phyloP scores from a whole-genome alignment of 1,140 invertebrate genomes.

The Drosophila kikkawai region DNA sequence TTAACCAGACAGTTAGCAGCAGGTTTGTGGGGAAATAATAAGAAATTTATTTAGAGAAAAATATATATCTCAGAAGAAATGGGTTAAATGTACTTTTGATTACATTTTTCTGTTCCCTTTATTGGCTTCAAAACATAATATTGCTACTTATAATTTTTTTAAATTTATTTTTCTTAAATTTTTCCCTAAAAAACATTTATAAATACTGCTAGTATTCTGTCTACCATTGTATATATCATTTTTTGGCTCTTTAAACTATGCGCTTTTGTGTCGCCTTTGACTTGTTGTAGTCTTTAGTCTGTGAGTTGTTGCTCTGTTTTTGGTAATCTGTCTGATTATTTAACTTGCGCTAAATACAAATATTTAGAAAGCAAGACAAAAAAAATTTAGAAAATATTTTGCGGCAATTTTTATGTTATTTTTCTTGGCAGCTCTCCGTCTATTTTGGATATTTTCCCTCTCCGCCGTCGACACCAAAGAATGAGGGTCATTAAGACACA shows the following conservation, averaged over 20 bases:
- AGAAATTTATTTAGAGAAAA: not conserved
- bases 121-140: too few species aligned
- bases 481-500: constrained; percentile 76
- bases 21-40: not conserved
- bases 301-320: constrained; percentile 65
- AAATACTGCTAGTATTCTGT: not conserved
- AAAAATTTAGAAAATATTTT: constrained; percentile 68
- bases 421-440: constrained; percentile 68
- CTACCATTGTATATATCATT: not conserved
- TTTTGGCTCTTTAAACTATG: constrained; percentile 16
- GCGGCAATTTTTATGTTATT: constrained; percentile 78
- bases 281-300: constrained; percentile 39
- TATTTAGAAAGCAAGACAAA: constrained; percentile 67
- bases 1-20: not conserved
- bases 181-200: not conserved
- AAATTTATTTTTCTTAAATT: too few species aligned
- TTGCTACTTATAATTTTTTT: too few species aligned
- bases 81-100: not conserved
- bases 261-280: constrained; percentile 22
- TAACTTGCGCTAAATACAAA: constrained; percentile 83
- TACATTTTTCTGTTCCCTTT: not conserved
- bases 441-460: constrained; percentile 39
- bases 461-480: constrained; percentile 43
- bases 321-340: constrained; percentile 80
- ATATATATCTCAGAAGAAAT: not conserved